phyloP scores from a whole-genome alignment of 2,888 invertebrate genomes.

The Callosobruchus maculatus region DNA sequence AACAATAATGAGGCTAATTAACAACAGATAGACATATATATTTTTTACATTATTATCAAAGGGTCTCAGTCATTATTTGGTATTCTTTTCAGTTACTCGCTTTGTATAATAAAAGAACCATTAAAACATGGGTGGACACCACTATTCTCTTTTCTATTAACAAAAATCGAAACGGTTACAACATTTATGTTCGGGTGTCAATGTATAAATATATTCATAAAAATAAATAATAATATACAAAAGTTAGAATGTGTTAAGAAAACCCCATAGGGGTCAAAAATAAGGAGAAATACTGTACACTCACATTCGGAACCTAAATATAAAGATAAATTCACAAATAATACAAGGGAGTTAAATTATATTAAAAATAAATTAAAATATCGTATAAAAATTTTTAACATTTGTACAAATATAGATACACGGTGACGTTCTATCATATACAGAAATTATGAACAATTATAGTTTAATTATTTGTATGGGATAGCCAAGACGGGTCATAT shows the following conservation, averaged over 20 bases:
- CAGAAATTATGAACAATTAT: constrained; percentile 14
- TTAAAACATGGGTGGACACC: constrained; percentile 41
- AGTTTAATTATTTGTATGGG: constrained; percentile 5
- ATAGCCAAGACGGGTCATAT: constrained; percentile 16
- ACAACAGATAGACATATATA: constrained; percentile 33
- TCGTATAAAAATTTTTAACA: constrained; percentile 27
- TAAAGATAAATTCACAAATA: constrained; percentile 26
- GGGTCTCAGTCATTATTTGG: constrained; percentile 43
- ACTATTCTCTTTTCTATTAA: neutral
- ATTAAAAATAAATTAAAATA: constrained; percentile 28
- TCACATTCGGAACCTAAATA: constrained; percentile 39
- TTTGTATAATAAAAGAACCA: constrained; percentile 39
- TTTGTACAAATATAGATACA: constrained; percentile 27
- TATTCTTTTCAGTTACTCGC: constrained; percentile 28
- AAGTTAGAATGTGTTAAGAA: constrained; percentile 34
- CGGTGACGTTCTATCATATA: constrained; percentile 17
- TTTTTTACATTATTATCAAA: constrained; percentile 28
- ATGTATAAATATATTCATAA: constrained; percentile 32
- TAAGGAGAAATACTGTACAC: constrained; percentile 38
- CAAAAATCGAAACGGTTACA: neutral
- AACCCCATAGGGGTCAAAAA: constrained; percentile 45
- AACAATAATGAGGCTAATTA: constrained; percentile 38
- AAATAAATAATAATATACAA: constrained; percentile 47
- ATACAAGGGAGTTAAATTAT: constrained; percentile 32
- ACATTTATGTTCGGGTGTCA: constrained; percentile 14